Evolutionary conservation across 2,888 invertebrate genomes (phyloP).

Genomic region (Eumerus sabulonum): DNA sequence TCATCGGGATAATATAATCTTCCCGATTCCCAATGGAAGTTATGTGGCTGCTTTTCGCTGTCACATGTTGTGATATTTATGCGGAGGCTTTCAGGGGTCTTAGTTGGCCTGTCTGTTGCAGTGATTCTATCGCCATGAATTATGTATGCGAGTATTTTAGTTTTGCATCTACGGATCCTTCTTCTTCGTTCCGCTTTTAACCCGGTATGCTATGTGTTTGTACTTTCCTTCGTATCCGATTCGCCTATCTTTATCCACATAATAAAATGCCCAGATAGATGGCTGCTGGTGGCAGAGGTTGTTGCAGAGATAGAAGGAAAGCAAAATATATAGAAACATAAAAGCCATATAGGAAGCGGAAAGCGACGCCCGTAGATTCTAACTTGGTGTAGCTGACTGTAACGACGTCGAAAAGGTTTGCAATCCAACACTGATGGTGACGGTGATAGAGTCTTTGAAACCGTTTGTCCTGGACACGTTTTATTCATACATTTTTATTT

Average conservation of each 20-base stretch:
- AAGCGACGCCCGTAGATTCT: slow-evolving; percentile 21
- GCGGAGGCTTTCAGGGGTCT: slow-evolving; percentile 71
- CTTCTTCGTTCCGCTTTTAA: slow-evolving; percentile 4
- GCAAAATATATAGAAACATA: slow-evolving; percentile 20
- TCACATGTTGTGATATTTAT: slow-evolving; percentile 73
- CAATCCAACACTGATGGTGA: slow-evolving; percentile 52
- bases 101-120: slow-evolving; percentile 72
- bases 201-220: background rate
- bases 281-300: slow-evolving; percentile 12
- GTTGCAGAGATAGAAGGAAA: slow-evolving; percentile 5
- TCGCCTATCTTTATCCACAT: slow-evolving; percentile 55
- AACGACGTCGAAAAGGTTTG: slow-evolving; percentile 40
- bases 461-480: slow-evolving; percentile 15
- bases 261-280: slow-evolving; percentile 61
- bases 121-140: slow-evolving; percentile 72
- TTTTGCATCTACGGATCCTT: slow-evolving; percentile 62
- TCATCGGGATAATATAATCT: slow-evolving; percentile 68
- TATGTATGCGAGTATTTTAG: slow-evolving; percentile 70
- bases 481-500: too few species aligned
- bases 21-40: slow-evolving; percentile 71
- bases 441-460: slow-evolving; percentile 43
- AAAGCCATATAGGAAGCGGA: slow-evolving; percentile 15
- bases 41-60: slow-evolving; percentile 72
- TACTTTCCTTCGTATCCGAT: slow-evolving; percentile 23
- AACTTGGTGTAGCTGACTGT: background rate